phyloP scores from a whole-genome alignment of 2,797 vertebrate species.

The Cygnus olor region DNA sequence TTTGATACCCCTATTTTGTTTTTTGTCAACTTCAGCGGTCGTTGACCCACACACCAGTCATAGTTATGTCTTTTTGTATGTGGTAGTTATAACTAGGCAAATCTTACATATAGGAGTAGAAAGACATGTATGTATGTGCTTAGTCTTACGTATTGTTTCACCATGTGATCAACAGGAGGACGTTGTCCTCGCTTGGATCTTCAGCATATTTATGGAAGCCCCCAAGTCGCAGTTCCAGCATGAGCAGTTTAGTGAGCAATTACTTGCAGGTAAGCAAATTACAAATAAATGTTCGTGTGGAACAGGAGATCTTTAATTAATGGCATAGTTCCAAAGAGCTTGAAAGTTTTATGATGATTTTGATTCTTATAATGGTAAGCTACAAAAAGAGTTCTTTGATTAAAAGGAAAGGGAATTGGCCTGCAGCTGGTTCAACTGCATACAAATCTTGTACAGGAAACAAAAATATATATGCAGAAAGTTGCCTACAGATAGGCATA shows the following conservation, averaged over 20 bases:
- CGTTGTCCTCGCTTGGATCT: constrained; percentile 83
- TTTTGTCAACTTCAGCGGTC: neutral
- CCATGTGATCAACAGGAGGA: constrained; percentile 81
- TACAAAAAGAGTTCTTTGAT: neutral
- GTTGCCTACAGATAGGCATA: neutral
- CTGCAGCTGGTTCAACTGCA: neutral
- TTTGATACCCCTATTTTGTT: neutral
- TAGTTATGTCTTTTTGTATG: neutral
- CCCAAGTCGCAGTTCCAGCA: constrained; percentile 94
- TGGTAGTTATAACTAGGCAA: neutral
- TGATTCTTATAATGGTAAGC: neutral
- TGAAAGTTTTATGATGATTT: neutral
- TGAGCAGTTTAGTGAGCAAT: constrained; percentile 93
- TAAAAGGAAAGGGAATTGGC: neutral
- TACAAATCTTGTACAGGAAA: neutral
- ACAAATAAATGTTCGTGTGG: neutral
- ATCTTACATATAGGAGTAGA: neutral
- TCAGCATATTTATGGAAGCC: constrained; percentile 91
- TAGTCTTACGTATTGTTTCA: neutral
- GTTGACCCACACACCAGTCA: neutral
- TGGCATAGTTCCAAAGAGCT: neutral
- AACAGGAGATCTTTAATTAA: neutral
- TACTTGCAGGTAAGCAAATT: constrained; percentile 88
- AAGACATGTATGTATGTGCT: neutral
- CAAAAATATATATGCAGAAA: neutral